A percentile compares a stretch with the other conserved stretches of the same genome.
Evolutionary conservation across 2,113 vertebrate genomes (phyloP).

Genomic region (Diglossa brunneiventris): DNA sequence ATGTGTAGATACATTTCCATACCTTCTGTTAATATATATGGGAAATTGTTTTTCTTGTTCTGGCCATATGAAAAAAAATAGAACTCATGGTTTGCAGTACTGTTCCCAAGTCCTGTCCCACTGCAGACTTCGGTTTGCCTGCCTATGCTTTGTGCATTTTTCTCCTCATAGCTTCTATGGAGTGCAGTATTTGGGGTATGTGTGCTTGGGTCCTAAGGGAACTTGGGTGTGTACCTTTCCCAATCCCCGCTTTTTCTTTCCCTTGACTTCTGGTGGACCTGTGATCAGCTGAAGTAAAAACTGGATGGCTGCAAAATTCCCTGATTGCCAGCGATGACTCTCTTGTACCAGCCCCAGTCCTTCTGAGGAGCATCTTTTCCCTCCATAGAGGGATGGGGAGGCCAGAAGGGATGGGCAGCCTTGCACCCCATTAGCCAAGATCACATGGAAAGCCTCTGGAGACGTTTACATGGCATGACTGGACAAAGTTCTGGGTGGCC

Average conservation of each 20-base stretch:
- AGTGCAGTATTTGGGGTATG: neutral
- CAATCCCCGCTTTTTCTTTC: neutral
- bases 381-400: neutral
- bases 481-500: neutral
- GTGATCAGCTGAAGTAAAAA: neutral
- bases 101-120: neutral
- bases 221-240: neutral
- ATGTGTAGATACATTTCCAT: neutral
- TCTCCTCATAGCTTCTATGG: neutral
- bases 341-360: neutral
- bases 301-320: neutral
- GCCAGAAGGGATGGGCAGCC: neutral
- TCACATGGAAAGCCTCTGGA: neutral
- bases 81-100: neutral
- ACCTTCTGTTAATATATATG: neutral
- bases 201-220: neutral
- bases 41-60: neutral
- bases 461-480: neutral
- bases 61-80: neutral
- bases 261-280: neutral
- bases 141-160: neutral
- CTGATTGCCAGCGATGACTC: neutral
- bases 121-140: neutral
- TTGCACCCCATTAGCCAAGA: neutral
- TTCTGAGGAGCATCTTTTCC: neutral